Conservation (phyloP, 2,113 vertebrate genomes). For the Tautogolabrus adspersus region DNA sequence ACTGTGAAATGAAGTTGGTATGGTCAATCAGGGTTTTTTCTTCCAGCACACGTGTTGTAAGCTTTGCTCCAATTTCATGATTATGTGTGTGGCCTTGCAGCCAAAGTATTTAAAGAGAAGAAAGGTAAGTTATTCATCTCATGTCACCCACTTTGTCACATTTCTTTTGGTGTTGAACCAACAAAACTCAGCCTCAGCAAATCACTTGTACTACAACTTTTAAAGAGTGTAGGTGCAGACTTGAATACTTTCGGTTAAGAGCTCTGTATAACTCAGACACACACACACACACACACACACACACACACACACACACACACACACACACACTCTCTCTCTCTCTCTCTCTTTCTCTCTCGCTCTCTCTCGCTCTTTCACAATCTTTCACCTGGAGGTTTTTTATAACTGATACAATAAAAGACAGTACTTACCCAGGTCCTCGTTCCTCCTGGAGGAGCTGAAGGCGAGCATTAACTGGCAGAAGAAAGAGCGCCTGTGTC, state of each 20-base stretch:
- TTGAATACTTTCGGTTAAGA: conserved; percentile 30
- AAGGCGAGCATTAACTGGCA: conserved; percentile 47
- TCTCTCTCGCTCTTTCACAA: background rate
- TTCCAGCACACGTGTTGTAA: background rate
- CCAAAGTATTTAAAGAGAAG: background rate
- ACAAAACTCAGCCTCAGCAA: conserved; percentile 13
- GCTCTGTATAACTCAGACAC: conserved; percentile 9
- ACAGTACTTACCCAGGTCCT: conserved; percentile 32
- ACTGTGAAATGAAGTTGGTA: background rate
- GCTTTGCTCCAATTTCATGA: background rate
- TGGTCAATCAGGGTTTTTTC: background rate
- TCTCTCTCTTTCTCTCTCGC: background rate
- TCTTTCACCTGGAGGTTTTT: conserved; percentile 1
- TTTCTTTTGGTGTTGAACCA: conserved; percentile 20
- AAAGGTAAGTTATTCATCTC: conserved; percentile 58
- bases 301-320: too few species aligned
- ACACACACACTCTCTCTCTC: background rate
- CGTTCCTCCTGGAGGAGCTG: conserved; percentile 38
- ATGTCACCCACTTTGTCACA: background rate
- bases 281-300: background rate
- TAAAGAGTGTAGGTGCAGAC: background rate
- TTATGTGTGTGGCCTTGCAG: background rate
- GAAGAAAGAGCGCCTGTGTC: conserved; percentile 40
- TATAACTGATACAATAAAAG: conserved; percentile 45
- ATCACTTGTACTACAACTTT: conserved; percentile 11